phyloP scores from a whole-genome alignment of 2,888 invertebrate species.

The Drosophila flavopinicola region DNA sequence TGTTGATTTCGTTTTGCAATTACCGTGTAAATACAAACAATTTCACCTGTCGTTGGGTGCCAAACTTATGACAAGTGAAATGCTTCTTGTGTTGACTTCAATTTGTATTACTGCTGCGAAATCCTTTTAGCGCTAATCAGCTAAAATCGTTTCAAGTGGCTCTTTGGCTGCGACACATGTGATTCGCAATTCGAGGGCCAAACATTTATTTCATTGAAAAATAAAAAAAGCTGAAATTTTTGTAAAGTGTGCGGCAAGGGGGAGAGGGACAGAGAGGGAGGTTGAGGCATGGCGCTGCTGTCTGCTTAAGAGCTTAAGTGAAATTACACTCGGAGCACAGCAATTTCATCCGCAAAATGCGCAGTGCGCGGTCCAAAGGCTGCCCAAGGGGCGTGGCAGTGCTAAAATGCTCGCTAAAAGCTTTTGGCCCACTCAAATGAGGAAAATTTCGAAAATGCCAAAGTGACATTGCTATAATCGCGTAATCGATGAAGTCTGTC shows the following conservation, averaged over 20 bases:
- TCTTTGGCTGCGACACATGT: conserved; percentile 45
- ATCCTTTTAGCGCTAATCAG: conserved; percentile 75
- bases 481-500: conserved; percentile 80
- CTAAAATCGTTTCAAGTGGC: conserved; percentile 62
- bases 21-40: conserved; percentile 28
- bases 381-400: conserved; percentile 32
- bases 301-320: conserved; percentile 79
- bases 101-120: conserved; percentile 40
- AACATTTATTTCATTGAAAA: conserved; percentile 50
- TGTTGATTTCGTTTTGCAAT: conserved; percentile 40
- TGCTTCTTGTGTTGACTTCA: conserved; percentile 37
- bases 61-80: conserved; percentile 40
- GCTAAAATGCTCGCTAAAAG: conserved; percentile 66
- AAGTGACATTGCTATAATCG: conserved; percentile 79
- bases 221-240: conserved; percentile 25
- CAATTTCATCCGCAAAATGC: conserved; percentile 71
- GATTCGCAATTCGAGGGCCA: conserved; percentile 17
- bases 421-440: conserved; percentile 68
- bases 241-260: too few relatives aligned
- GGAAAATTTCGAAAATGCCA: conserved; percentile 68
- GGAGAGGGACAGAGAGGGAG: neutral
- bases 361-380: conserved; percentile 30
- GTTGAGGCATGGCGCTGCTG: conserved; percentile 13
- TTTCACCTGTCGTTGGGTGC: conserved; percentile 26
- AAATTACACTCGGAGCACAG: conserved; percentile 78